phyloP scores from a whole-genome alignment of 1,140 invertebrate genomes.

The Helicoverpa armigera region DNA sequence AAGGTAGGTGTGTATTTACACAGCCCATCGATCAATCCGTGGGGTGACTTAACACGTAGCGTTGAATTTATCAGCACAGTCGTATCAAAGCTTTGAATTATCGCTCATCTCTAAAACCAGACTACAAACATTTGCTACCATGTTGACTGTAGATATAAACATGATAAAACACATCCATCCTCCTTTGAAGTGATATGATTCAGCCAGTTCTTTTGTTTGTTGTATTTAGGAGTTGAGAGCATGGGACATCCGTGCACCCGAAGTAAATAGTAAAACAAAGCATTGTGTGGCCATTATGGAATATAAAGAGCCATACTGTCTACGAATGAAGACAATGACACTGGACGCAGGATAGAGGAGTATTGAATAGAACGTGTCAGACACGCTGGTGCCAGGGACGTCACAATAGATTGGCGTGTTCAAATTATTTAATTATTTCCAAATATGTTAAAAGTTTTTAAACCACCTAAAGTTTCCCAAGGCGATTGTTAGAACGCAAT shows the following conservation, averaged over 20 bases:
- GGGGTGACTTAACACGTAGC: slow-evolving; percentile 15
- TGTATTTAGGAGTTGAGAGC: slow-evolving; percentile 16
- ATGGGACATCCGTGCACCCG: slow-evolving; percentile 40
- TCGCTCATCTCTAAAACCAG: slow-evolving; percentile 25
- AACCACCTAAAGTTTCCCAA: slow-evolving; percentile 16
- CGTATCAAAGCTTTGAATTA: slow-evolving; percentile 10
- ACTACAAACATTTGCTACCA: slow-evolving; percentile 23
- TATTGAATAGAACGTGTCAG: slow-evolving; percentile 44
- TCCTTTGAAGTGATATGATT: slow-evolving; percentile 26
- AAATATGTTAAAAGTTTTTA: slow-evolving; percentile 23
- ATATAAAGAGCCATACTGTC: slow-evolving; percentile 51
- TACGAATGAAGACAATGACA: slow-evolving; percentile 47
- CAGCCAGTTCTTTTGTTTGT: slow-evolving; percentile 17
- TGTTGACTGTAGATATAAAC: slow-evolving; percentile 23
- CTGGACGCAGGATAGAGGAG: slow-evolving; percentile 36
- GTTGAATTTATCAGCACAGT: slow-evolving; percentile 19
- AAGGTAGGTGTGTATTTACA: slow-evolving; percentile 49
- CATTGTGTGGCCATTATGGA: slow-evolving; percentile 48
- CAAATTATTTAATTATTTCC: slow-evolving; percentile 39
- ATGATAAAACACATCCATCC: not conserved
- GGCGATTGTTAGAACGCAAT: slow-evolving; percentile 2
- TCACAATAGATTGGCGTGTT: slow-evolving; percentile 44
- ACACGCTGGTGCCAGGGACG: slow-evolving; percentile 46
- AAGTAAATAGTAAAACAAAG: slow-evolving; percentile 46
- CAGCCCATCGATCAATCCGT: slow-evolving; percentile 33